A percentile compares a stretch with the other conserved stretches of the same genome.
phyloP scores from a whole-genome alignment of 2,888 invertebrate species.

The Ferdinandea cuprea region DNA sequence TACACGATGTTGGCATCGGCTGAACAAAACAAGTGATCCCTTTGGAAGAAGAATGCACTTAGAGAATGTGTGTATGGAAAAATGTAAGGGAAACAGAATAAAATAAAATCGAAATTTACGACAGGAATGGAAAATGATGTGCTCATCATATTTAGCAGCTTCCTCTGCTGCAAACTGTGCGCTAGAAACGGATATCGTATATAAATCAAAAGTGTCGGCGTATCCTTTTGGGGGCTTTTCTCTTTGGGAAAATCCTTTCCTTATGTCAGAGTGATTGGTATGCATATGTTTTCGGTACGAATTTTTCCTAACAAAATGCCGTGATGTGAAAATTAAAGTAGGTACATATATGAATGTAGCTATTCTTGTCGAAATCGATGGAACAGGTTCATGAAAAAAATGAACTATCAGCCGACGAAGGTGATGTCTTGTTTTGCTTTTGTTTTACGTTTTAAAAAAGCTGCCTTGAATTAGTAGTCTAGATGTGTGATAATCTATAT shows the following conservation, averaged over 20 bases:
- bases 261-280: conserved; percentile 63
- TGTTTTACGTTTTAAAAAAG: not conserved
- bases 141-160: conserved; percentile 74
- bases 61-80: conserved; percentile 16
- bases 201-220: conserved; percentile 67
- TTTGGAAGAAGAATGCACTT: conserved; percentile 45
- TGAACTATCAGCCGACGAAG: no score
- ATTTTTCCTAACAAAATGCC: conserved; percentile 19
- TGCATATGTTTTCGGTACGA: conserved; percentile 44
- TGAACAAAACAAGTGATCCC: conserved; percentile 26
- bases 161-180: conserved; percentile 25
- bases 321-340: conserved; percentile 46
- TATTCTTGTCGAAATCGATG: not conserved
- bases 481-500: conserved; percentile 16
- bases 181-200: conserved; percentile 40
- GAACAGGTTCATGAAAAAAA: not conserved
- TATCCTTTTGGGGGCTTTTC: conserved; percentile 45
- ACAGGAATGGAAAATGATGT: conserved; percentile 71
- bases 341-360: conserved; percentile 12
- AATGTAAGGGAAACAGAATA: conserved; percentile 24
- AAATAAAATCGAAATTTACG: conserved; percentile 69
- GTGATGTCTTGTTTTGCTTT: not conserved
- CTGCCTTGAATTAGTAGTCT: conserved; percentile 5
- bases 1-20: conserved; percentile 14
- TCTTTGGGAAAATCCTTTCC: conserved; percentile 45